Base-by-base conservation (phyloP, 2,888 invertebrate species). In the Tolmerus cingulatus region DNA sequence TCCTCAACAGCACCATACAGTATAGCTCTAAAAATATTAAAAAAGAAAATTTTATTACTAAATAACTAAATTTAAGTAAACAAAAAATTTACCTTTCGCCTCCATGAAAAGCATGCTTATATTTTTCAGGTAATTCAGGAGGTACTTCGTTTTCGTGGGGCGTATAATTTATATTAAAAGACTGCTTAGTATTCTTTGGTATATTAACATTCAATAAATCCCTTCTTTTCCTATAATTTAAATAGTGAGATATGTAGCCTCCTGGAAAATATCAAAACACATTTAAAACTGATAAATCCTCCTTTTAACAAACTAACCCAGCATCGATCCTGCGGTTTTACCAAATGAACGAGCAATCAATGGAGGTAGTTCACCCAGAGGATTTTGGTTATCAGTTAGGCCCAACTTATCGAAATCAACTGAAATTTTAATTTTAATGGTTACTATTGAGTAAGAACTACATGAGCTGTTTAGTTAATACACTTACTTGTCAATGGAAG, bases 331-430 rank as follows among this genome's bases (percentile, higher is more conserved):
- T 0, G 96, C 96, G 9, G 95, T 94, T 89, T 95, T 94, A 5
- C 97, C 96, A 94, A 97, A 95, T 5, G 96, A 96, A 88, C 97
- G 93, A 0, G 96, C 95, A 89, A 97, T 94, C 5, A 96, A 93
- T 0, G 96, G 96, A 0, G 97, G 97, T 87, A 97, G 92, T 76
- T 95, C 95, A 19, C 97, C 97, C 90, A 96, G 95, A 0, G 97
- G 97, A 93, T 97, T 97, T 91, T 97, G 96, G 91, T 97, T 97
- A 91, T 97, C 97, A n/a, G 97, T 97, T 90, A 97, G 92, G 16
- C 97, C 97, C 89, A 97, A 93, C 91, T 96, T 96, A 92, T 97
- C 96, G 91, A 97, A 97, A 91, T 97, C 96, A 92, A 97, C 97
- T 97, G 93, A 88, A 87, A 87, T 88, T 89, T 51, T 51, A n/a